Base-by-base conservation (phyloP, 1,140 invertebrate genomes). In the Drosophila orosa region DNA sequence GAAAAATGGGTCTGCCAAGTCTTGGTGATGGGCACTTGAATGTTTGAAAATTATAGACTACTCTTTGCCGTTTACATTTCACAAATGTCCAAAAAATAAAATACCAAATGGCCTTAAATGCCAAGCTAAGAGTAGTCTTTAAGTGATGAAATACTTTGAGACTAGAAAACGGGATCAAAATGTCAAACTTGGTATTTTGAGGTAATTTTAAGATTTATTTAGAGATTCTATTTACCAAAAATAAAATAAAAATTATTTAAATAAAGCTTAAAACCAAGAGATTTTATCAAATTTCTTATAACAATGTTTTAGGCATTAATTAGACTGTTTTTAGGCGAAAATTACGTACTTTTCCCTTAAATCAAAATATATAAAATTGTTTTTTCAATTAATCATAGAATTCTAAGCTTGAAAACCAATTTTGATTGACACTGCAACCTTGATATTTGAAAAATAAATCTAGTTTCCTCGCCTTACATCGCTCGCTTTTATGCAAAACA, bases 31-130 rank as follows among this genome's bases (percentile, higher is more conserved):
- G 83, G 71, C 75, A 86, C 82, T 86, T 76, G 78, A 86, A 82
- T 82, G 78, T 67, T 82, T 67, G 39, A 55, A 86, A 86, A 86
- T 86, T 86, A 86, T 86, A 87, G 82, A 76, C 71, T 75, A 29
- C 44, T 60, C 55, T 31, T 25, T 56, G 52, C 47, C 57, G 54
- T 77, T 42, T 75, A 75, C 80, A 84, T 84, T 84, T 83, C 63
- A 55, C 79, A 79, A 84, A 86, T 82, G 83, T 87, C 33, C 44
- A 61, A 68, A 71, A 37, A 45, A 40, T 58, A 55, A 56, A 78
- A 29, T 24, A 68, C 15, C 29, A 40, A 71, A 69, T 33, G 12
- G 48, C 25, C 57, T 68, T 65, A 80, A 80, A 80, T 85, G 77
- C 68, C 81, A 86, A 35, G 52, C 45, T 10, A 61, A 55, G 58